Evolutionary conservation across 2,797 vertebrate species (phyloP).

Genomic region (Sparus aurata): DNA sequence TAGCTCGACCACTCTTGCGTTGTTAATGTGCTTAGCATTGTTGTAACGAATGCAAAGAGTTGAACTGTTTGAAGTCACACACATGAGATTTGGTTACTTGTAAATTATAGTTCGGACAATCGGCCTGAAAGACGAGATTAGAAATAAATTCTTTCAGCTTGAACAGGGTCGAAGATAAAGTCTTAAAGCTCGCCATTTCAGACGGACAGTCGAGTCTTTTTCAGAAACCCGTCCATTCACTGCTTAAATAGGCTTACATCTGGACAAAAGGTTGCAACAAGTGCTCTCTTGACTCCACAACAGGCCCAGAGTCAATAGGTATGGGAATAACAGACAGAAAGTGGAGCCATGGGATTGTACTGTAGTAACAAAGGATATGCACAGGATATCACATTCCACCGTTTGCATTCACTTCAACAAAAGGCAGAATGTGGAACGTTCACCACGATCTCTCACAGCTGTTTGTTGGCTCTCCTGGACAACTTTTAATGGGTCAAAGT

Average conservation of each 20-base stretch:
- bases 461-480: constrained; percentile 57
- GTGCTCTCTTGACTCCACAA: constrained; percentile 72
- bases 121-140: background rate
- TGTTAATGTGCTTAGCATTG: constrained; percentile 1
- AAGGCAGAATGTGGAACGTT: constrained; percentile 80
- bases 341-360: constrained; percentile 75
- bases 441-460: constrained; percentile 53
- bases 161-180: background rate
- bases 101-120: constrained; percentile 27
- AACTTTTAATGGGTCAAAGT: constrained; percentile 57
- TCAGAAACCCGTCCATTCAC: constrained; percentile 42
- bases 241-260: constrained; percentile 54
- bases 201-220: constrained; percentile 26
- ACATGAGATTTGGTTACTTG: constrained; percentile 10
- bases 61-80: constrained; percentile 11
- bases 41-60: constrained; percentile 21
- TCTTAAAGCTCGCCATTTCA: constrained; percentile 35
- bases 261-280: constrained; percentile 68
- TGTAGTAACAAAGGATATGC: constrained; percentile 85
- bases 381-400: constrained; percentile 84
- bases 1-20: background rate
- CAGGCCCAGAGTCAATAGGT: constrained; percentile 72
- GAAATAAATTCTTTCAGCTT: background rate
- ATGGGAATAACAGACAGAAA: constrained; percentile 69
- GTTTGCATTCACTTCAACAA: constrained; percentile 80